Conservation (phyloP, 2,113 vertebrate genomes). For the Numida meleagris region DNA sequence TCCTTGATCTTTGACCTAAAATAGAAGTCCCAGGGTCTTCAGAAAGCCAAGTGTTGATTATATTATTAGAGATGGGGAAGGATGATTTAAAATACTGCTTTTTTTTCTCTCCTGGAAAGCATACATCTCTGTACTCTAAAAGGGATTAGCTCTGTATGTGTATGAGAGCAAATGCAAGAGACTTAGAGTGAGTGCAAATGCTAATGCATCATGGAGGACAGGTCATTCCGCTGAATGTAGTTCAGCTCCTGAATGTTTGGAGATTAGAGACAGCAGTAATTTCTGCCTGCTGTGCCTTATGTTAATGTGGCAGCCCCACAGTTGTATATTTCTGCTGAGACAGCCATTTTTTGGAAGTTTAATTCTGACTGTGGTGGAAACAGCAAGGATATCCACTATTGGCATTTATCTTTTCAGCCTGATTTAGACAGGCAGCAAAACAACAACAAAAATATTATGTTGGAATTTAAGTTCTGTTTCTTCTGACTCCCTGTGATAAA, state of each 20-base stretch:
- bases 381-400: conserved; percentile 45
- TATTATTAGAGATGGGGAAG: neutral
- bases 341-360: conserved; percentile 74
- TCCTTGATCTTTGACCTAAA: neutral
- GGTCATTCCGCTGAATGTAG: conserved; percentile 79
- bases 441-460: neutral
- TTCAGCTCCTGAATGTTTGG: conserved; percentile 76
- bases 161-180: neutral
- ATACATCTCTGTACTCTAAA: conserved; percentile 68
- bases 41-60: neutral
- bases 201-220: conserved; percentile 81
- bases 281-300: conserved; percentile 82
- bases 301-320: conserved; percentile 79
- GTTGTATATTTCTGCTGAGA: conserved; percentile 82
- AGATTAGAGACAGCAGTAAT: conserved; percentile 84
- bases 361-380: conserved; percentile 74
- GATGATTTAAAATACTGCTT: conserved; percentile 1
- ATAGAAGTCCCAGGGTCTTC: neutral
- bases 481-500: neutral
- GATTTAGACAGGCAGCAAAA: conserved; percentile 65
- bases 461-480: neutral
- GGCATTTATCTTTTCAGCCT: conserved; percentile 48
- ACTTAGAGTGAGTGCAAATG: conserved; percentile 63
- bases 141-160: neutral
- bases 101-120: conserved; percentile 47